Percentiles rank a stretch among this genome's conserved stretches.
Evolutionary conservation across 1,140 invertebrate genomes (phyloP).

Genomic region (Hylyphantes graminicola): DNA sequence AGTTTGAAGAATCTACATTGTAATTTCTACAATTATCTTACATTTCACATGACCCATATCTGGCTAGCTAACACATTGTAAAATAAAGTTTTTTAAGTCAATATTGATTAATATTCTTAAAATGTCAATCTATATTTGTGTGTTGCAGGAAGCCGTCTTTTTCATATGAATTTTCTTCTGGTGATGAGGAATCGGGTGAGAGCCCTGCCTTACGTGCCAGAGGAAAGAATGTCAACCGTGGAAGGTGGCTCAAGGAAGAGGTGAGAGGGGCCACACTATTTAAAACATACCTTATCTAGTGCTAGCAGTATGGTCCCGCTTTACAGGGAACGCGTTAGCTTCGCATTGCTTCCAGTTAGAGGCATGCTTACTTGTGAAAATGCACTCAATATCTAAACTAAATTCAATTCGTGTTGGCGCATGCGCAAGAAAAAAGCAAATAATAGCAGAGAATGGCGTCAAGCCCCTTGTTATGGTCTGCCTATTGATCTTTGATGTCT

Average conservation of each 20-base stretch:
- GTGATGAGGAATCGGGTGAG: slow-evolving; percentile 28
- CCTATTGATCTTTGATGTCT: background rate
- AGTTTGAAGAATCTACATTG: too few species aligned
- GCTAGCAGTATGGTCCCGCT: background rate
- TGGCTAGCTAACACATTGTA: too few species aligned
- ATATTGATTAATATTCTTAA: too few species aligned
- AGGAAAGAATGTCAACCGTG: slow-evolving; percentile 77
- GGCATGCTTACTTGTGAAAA: too few species aligned
- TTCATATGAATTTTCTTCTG: slow-evolving; percentile 15
- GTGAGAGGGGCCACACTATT: slow-evolving; percentile 64
- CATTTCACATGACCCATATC: too few species aligned
- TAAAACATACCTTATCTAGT: background rate
- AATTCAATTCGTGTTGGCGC: too few species aligned
- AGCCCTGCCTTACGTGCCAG: background rate
- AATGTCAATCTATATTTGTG: background rate
- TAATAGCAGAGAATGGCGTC: background rate
- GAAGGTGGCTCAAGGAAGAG: slow-evolving; percentile 83
- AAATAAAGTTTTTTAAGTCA: too few species aligned
- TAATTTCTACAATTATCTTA: too few species aligned
- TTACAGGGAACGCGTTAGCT: too few species aligned
- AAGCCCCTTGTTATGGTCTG: background rate
- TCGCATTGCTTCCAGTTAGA: too few species aligned
- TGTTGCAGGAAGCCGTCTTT: background rate
- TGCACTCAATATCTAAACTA: too few species aligned
- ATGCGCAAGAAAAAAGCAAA: too few species aligned